phyloP scores from a whole-genome alignment of 2,888 invertebrate genomes.

The Panzeria rudis region DNA sequence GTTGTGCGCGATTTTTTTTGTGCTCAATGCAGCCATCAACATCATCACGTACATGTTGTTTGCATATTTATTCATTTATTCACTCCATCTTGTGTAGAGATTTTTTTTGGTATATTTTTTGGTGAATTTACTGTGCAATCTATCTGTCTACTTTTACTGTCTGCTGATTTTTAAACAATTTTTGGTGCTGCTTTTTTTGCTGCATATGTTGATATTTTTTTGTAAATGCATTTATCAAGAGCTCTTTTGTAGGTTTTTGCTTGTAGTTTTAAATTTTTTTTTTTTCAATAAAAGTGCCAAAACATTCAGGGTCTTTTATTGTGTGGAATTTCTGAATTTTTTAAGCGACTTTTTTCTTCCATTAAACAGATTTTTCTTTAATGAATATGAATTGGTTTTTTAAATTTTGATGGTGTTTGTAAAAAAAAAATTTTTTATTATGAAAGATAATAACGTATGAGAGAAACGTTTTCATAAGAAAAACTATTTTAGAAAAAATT shows the following conservation, averaged over 20 bases:
- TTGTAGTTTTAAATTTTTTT: slow-evolving; percentile 21
- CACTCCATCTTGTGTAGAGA: slow-evolving; percentile 20
- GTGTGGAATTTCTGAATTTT: slow-evolving; percentile 21
- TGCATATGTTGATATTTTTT: slow-evolving; percentile 1
- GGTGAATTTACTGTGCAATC: slow-evolving; percentile 17
- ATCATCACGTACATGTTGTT: slow-evolving; percentile 63
- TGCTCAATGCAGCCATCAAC: slow-evolving; percentile 31
- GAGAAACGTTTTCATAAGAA: no score
- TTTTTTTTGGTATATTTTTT: neutral
- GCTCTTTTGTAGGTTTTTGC: slow-evolving; percentile 34
- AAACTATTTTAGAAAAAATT: no score
- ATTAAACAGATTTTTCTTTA: slow-evolving; percentile 4
- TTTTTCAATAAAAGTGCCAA: slow-evolving; percentile 41
- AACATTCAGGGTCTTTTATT: slow-evolving; percentile 47
- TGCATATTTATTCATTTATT: slow-evolving; percentile 57
- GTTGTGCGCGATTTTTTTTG: slow-evolving; percentile 26
- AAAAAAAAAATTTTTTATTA: neutral
- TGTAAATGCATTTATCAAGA: slow-evolving; percentile 39
- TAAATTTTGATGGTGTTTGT: neutral
- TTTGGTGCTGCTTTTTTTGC: slow-evolving; percentile 14
- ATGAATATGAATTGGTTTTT: slow-evolving; percentile 31
- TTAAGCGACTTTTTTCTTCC: neutral
- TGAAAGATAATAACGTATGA: no score
- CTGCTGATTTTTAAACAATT: slow-evolving; percentile 53
- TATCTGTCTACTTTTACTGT: slow-evolving; percentile 55